phyloP scores from a whole-genome alignment of 2,888 invertebrate genomes.

The Drosophila sordidapex region DNA sequence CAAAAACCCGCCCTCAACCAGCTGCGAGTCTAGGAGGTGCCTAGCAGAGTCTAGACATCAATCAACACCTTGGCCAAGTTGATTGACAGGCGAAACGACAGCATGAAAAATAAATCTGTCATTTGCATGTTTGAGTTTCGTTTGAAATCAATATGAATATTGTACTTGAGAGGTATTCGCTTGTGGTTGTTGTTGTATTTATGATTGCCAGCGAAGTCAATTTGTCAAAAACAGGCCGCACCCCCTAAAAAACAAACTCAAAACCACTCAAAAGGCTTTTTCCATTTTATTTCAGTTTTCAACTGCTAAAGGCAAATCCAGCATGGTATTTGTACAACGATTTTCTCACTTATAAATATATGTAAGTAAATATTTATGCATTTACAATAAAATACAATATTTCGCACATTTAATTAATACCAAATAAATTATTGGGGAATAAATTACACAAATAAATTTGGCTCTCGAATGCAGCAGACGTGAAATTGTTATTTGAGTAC shows the following conservation, averaged over 20 bases:
- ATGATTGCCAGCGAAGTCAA: slow-evolving; percentile 69
- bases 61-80: slow-evolving; percentile 74
- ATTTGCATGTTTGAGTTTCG: slow-evolving; percentile 75
- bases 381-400: slow-evolving; percentile 25
- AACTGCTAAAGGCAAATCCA: slow-evolving; percentile 40
- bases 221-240: slow-evolving; percentile 71
- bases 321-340: slow-evolving; percentile 44
- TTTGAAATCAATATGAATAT: slow-evolving; percentile 77
- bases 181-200: slow-evolving; percentile 37
- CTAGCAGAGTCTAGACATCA: slow-evolving; percentile 64
- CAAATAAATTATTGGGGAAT: slow-evolving; percentile 77
- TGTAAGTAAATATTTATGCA: slow-evolving; percentile 47
- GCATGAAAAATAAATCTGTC: slow-evolving; percentile 77
- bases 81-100: slow-evolving; percentile 75
- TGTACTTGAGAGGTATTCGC: slow-evolving; percentile 51
- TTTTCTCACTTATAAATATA: slow-evolving; percentile 36
- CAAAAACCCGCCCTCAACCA: slow-evolving; percentile 12
- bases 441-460: slow-evolving; percentile 63
- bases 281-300: slow-evolving; percentile 31
- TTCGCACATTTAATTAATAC: slow-evolving; percentile 78
- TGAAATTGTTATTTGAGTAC: slow-evolving; percentile 57
- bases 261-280: slow-evolving; percentile 43
- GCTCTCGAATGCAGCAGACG: slow-evolving; percentile 54
- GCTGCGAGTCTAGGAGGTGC: slow-evolving; percentile 28
- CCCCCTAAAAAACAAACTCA: slow-evolving; percentile 10